These are phyloP conservation scores for Caprella mutica DNA, from an alignment of 2,888 invertebrate genomes.

Conservation along the genomic window DNA sequence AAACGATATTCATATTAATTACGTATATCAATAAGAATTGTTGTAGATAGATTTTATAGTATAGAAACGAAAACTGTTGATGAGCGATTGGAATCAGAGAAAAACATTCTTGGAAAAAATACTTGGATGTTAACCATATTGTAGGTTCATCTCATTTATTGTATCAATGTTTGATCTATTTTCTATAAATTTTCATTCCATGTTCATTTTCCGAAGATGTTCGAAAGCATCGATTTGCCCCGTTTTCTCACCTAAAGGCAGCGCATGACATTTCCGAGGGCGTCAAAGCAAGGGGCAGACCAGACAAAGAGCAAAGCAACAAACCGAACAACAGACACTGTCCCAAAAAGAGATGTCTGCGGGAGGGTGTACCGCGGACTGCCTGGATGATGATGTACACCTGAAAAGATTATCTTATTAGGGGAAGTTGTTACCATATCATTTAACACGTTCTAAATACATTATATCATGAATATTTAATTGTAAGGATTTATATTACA, in stretches of 20 bases:
- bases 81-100: too few species aligned
- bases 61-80: too few species aligned
- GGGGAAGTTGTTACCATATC: neutral
- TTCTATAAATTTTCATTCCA: neutral
- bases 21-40: too few species aligned
- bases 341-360: conserved; percentile 73
- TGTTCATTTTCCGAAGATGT: neutral
- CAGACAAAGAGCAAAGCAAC: conserved; percentile 66
- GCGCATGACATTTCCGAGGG: conserved; percentile 71
- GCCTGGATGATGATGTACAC: conserved; percentile 73
- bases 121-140: too few species aligned
- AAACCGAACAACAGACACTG: conserved; percentile 74
- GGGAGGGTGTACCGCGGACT: conserved; percentile 56
- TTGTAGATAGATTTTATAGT: too few species aligned
- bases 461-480: neutral
- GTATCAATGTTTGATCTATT: too few species aligned
- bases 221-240: neutral
- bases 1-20: too few species aligned
- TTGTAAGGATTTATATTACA: neutral
- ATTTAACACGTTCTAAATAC: neutral
- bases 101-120: too few species aligned
- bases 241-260: conserved; percentile 50
- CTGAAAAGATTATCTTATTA: conserved; percentile 29
- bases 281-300: conserved; percentile 62
- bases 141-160: too few species aligned